Conservation (phyloP, 1,140 invertebrate genomes). For the Rhizoglyphus robini region DNA sequence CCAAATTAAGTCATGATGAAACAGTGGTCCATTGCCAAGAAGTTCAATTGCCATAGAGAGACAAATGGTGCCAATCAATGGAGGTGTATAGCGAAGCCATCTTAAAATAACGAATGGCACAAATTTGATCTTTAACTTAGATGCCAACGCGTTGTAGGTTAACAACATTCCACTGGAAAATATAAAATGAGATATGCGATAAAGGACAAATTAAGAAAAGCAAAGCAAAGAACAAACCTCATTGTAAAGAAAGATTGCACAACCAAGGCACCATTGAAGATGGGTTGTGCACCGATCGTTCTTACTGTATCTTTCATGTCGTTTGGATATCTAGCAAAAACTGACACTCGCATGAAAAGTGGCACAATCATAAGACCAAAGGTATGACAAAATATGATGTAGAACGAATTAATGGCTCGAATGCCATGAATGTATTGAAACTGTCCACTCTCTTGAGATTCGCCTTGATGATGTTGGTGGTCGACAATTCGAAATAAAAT, state of each 20-base stretch:
- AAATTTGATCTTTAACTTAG: not conserved
- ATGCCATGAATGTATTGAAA: slow-evolving; percentile 7
- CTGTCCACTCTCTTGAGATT: not conserved
- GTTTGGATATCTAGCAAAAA: not conserved
- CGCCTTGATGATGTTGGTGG: not conserved
- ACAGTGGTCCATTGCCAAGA: slow-evolving; percentile 20
- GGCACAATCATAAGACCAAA: not conserved
- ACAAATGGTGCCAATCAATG: slow-evolving; percentile 18
- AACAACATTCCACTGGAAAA: not conserved
- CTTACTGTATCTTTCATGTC: not conserved
- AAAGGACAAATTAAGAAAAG: too few relatives aligned
- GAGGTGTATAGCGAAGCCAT: slow-evolving; percentile 19
- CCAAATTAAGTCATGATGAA: slow-evolving; percentile 22
- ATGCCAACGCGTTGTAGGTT: not conserved
- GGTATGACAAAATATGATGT: not conserved
- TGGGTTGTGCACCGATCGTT: not conserved
- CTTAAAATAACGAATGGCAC: not conserved
- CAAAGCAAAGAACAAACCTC: not conserved
- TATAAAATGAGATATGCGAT: not conserved
- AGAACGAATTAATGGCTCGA: not conserved
- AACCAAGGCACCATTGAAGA: slow-evolving; percentile 1
- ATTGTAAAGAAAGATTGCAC: not conserved
- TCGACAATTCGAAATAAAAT: not conserved
- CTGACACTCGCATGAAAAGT: not conserved
- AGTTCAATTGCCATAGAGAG: slow-evolving; percentile 17